phyloP scores from a whole-genome alignment of 2,113 vertebrate species.

The Carassius auratus region DNA sequence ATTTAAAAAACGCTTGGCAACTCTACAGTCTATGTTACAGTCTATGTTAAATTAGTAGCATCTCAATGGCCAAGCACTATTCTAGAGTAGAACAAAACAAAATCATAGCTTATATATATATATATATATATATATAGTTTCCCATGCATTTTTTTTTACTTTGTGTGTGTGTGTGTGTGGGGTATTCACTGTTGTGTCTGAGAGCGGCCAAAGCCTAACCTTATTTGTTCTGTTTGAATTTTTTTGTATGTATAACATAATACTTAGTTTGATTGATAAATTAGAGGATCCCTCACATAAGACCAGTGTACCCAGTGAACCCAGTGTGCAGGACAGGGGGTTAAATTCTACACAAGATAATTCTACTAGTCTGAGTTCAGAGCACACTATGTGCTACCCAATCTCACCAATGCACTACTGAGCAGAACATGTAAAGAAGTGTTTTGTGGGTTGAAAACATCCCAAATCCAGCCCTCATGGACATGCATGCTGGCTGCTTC shows the following conservation, averaged over 20 bases:
- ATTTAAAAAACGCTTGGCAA: constrained; percentile 64
- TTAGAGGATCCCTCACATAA: background rate
- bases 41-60: constrained; percentile 71
- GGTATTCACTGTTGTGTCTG: background rate
- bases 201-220: background rate
- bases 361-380: background rate
- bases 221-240: background rate
- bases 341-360: background rate
- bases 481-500: background rate
- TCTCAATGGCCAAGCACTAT: constrained; percentile 52
- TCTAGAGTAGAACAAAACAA: constrained; percentile 26
- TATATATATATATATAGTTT: constrained; percentile 42
- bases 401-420: background rate
- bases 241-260: background rate
- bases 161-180: too few relatives aligned
- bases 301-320: background rate
- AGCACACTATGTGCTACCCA: too few relatives aligned
- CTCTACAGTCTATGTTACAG: constrained; percentile 69
- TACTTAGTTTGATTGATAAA: background rate
- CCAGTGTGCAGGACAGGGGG: background rate
- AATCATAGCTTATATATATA: constrained; percentile 47
- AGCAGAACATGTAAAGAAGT: background rate
- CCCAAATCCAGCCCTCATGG: background rate
- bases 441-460: background rate
- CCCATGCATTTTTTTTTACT: background rate